These are phyloP conservation scores for Stegostoma tigrinum DNA, from an alignment of 2,113 vertebrate genomes.

Conservation along the genomic window DNA sequence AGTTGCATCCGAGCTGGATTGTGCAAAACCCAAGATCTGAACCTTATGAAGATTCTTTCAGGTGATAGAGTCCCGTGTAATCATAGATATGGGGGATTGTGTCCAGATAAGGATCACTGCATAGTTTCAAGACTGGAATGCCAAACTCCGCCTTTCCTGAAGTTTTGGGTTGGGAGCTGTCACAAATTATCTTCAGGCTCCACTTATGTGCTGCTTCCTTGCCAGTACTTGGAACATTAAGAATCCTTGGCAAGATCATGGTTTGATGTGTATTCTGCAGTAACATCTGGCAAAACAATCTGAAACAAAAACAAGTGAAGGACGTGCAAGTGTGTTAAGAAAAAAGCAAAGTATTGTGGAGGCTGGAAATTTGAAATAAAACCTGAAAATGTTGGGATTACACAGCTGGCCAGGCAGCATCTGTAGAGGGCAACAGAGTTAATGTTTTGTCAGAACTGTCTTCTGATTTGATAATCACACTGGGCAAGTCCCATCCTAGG, in stretches of 20 bases:
- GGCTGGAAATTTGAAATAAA: not conserved
- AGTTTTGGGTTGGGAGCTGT: not conserved
- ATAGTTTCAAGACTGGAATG: not conserved
- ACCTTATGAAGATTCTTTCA: not conserved
- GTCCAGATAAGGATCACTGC: not conserved
- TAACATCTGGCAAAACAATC: not conserved
- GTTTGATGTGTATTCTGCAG: not conserved
- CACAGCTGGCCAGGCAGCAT: not conserved
- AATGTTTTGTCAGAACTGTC: too few species aligned
- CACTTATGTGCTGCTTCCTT: not conserved
- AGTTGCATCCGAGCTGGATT: not conserved
- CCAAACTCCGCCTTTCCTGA: not conserved
- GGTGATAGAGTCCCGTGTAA: not conserved
- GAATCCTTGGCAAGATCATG: not conserved
- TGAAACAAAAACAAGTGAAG: not conserved
- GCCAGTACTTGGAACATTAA: not conserved
- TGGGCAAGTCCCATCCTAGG: too few species aligned
- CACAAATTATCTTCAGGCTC: not conserved
- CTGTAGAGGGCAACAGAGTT: not conserved
- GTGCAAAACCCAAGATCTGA: not conserved
- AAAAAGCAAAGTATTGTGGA: not conserved
- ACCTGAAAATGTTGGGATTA: not conserved
- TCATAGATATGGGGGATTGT: not conserved
- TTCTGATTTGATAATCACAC: too few species aligned
- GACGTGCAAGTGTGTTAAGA: not conserved